Base-by-base conservation (phyloP, 2,888 invertebrate genomes). In the Epinotia ramella region DNA sequence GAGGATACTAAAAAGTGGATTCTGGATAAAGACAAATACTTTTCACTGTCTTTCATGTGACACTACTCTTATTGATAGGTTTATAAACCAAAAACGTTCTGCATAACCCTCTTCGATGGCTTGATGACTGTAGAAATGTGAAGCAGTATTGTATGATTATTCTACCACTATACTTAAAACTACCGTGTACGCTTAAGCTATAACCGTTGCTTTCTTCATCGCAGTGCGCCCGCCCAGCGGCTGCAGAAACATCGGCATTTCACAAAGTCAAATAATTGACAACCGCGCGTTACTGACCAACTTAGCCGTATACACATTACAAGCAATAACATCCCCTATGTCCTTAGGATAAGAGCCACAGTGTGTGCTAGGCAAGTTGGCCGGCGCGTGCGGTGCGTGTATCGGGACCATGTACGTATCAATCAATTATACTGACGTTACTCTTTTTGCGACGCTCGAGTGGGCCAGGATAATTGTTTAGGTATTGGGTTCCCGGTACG, bases 201-300 rank as follows among this genome's bases (percentile, higher is more conserved):
- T 18, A 65, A 44, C 28, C 59, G 65, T 18, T 0, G 4, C 33
- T 16, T 33, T 66, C 4, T 12, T 49, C 9, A 16, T n/a, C 64
- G 11, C 64, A 65, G 33, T 74, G 64, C 57, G 74, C 64, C n/a
- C n/a, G 6, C 16, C 24, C 20, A 18, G 53, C 66, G 69, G 57
- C 74, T 74, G 74, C 49, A 59, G 69, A 74, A 74, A 74, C 74
- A 74, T 49, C 33, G 74, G 57, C 64, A 33, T 74, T 74, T 74
- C 74, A 74, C 74, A 69, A 69, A 74, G 74, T 69, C 74, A 74
- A 74, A 74, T 69, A 57, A 74, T 70, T 64, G 64, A 73, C 64
- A 69, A 59, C 64, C 69, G 57, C 69, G 68, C 59, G 68, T 57
- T 24, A 24, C 57, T 20, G 68, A 18, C 44, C 44, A 44, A 68